Evolutionary conservation across 2,797 vertebrate species (phyloP).

Genomic region (Huso huso): DNA sequence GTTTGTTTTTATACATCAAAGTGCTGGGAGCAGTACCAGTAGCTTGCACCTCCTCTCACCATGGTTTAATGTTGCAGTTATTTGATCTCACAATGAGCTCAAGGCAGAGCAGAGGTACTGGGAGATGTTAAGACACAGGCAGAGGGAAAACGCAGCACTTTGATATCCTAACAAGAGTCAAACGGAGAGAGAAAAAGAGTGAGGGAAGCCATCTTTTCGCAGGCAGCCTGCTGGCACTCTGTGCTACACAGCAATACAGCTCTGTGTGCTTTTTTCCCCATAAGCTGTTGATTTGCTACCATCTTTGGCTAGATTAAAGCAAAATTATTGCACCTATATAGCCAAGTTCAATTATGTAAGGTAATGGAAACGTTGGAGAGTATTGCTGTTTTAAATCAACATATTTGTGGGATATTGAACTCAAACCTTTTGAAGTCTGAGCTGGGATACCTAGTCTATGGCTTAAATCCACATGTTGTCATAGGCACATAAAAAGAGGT

Average conservation of each 20-base stretch:
- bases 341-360: too few species aligned
- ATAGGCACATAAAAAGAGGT: too few species aligned
- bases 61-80: not conserved
- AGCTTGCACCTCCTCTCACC: not conserved
- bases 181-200: not conserved
- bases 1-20: constrained; percentile 9
- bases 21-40: constrained; percentile 3
- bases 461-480: too few species aligned
- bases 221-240: not conserved
- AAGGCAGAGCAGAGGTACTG: constrained; percentile 8
- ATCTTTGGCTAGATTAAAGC: too few species aligned
- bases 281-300: too few species aligned
- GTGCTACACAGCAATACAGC: not conserved
- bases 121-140: not conserved
- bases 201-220: not conserved
- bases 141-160: not conserved
- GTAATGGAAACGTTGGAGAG: too few species aligned
- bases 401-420: too few species aligned
- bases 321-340: too few species aligned
- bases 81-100: not conserved
- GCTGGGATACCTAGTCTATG: too few species aligned
- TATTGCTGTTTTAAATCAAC: too few species aligned
- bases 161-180: not conserved
- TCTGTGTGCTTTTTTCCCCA: too few species aligned
- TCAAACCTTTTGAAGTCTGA: too few species aligned